phyloP scores from a whole-genome alignment of 2,797 vertebrate genomes.

The Salarias fasciatus region DNA sequence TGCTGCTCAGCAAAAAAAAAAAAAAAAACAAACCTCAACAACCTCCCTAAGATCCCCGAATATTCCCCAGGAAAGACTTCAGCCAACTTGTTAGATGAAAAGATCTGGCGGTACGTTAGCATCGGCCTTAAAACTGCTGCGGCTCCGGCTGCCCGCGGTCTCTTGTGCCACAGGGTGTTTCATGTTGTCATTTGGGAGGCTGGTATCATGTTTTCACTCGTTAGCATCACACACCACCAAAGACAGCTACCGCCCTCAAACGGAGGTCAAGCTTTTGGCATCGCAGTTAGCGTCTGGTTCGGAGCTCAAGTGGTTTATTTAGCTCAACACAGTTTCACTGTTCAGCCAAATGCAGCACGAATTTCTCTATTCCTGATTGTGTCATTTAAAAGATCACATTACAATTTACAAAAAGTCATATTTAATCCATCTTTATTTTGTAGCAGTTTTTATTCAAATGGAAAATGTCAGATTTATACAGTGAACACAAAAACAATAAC shows the following conservation, averaged over 20 bases:
- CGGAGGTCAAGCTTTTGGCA: neutral
- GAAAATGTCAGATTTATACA: too few species aligned
- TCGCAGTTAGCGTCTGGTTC: too few species aligned
- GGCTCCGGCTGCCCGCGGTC: conserved; percentile 17
- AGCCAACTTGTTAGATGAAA: conserved; percentile 4
- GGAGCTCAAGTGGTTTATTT: too few species aligned
- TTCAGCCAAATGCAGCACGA: too few species aligned
- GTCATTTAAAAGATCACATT: too few species aligned
- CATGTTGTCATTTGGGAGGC: neutral
- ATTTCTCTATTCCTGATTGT: too few species aligned
- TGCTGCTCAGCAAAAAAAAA: conserved; percentile 11
- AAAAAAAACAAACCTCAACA: conserved; percentile 18
- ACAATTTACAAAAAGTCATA: too few species aligned
- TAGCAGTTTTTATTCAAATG: too few species aligned
- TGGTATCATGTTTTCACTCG: neutral
- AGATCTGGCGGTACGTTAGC: conserved; percentile 1
- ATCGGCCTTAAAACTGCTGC: neutral
- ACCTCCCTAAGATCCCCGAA: conserved; percentile 20
- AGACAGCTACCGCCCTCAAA: neutral
- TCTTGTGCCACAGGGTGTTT: conserved; percentile 13
- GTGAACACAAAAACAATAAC: too few species aligned
- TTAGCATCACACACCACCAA: too few species aligned
- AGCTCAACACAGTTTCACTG: too few species aligned
- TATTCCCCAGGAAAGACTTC: conserved; percentile 15
- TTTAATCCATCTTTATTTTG: too few species aligned